These are phyloP conservation scores for Pristiophorus japonicus DNA, from an alignment of 2,113 vertebrate species.

Conservation along the genomic window DNA sequence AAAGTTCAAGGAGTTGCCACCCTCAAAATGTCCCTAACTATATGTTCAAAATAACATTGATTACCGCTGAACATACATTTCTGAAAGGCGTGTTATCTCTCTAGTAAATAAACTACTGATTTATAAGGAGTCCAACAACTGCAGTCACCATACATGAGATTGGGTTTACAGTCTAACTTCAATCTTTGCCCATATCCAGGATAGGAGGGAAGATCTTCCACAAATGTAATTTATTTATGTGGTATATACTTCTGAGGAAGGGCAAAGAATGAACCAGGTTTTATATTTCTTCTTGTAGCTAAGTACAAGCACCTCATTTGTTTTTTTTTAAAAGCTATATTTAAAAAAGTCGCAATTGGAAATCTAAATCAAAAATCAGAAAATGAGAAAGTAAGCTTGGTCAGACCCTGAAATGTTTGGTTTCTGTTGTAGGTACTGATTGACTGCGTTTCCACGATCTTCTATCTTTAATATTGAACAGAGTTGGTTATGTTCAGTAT, in stretches of 20 bases:
- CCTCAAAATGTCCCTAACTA: neutral
- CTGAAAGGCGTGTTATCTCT: neutral
- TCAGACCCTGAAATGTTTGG: neutral
- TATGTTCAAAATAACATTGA: neutral
- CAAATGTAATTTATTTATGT: neutral
- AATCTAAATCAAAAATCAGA: neutral
- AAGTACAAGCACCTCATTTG: neutral
- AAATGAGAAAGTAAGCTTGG: neutral
- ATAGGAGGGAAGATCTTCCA: neutral
- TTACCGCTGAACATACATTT: neutral
- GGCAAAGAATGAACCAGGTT: neutral
- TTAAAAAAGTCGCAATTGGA: neutral
- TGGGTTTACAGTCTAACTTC: neutral
- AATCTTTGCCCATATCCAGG: neutral
- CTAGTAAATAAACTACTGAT: neutral
- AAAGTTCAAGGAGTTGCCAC: constrained; percentile 8
- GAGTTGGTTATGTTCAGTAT: neutral
- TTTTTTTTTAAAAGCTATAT: neutral
- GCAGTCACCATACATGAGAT: neutral
- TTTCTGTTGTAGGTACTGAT: neutral
- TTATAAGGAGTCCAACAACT: neutral
- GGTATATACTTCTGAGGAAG: neutral
- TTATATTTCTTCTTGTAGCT: neutral
- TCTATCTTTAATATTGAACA: neutral
- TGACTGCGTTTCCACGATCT: neutral